Percentiles rank a stretch among this genome's conserved stretches.
Evolutionary conservation across 2,113 vertebrate genomes (phyloP).

Genomic region (Ammodytes marinus): DNA sequence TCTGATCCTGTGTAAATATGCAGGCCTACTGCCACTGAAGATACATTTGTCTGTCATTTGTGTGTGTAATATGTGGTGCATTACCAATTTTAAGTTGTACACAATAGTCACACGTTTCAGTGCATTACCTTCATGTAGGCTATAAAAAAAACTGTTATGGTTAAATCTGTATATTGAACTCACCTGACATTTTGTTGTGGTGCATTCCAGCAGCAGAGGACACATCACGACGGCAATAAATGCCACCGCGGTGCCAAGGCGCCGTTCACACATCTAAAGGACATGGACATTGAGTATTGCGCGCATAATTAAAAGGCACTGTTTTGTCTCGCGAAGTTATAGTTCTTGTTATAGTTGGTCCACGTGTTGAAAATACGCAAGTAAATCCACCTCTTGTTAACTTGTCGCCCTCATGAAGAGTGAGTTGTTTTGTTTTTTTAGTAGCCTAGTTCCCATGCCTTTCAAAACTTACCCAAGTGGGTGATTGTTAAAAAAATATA

Average conservation of each 20-base stretch:
- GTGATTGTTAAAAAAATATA: background rate
- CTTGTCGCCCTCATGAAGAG: background rate
- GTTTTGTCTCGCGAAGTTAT: fast-evolving
- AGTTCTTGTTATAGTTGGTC: background rate
- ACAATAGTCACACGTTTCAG: too few species aligned
- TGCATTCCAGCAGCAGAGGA: slow-evolving; percentile 10
- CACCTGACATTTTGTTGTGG: slow-evolving; percentile 32
- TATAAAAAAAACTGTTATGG: too few species aligned
- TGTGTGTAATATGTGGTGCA: too few species aligned
- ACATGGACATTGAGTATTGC: background rate
- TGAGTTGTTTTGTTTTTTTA: background rate
- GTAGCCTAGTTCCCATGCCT: background rate
- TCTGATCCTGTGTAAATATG: too few species aligned
- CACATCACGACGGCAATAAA: background rate
- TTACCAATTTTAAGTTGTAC: too few species aligned
- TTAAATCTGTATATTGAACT: background rate
- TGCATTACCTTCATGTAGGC: too few species aligned
- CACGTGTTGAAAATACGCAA: too few species aligned
- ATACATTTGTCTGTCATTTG: too few species aligned
- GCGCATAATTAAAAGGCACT: background rate
- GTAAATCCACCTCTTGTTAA: too few species aligned
- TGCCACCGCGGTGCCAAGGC: background rate
- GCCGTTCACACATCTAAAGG: background rate
- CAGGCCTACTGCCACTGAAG: too few species aligned
- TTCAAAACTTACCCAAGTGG: background rate